A percentile compares a stretch with the other conserved stretches of the same genome.
Conservation (phyloP, 2,888 invertebrate species). For the Tenthredo scrophulariae region DNA sequence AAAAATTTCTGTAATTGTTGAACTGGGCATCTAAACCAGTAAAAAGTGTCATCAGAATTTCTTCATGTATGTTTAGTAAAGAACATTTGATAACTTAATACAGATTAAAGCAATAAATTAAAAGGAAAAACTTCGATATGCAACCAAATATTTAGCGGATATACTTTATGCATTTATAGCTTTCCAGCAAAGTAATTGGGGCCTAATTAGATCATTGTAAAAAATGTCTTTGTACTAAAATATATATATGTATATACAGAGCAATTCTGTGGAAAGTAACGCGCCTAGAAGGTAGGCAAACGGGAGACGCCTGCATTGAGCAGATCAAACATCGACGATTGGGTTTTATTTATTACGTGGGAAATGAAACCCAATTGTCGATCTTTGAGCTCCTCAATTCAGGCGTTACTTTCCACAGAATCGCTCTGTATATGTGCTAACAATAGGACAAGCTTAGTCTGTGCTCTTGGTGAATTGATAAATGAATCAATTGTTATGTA, state of each 20-base stretch:
- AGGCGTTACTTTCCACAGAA: no score
- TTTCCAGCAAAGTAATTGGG: not conserved
- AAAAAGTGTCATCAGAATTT: not conserved
- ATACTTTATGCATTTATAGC: not conserved
- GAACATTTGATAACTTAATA: not conserved
- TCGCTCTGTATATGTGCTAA: conserved; percentile 32
- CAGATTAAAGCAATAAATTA: not conserved
- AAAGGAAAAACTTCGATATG: not conserved
- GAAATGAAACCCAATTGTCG: no score
- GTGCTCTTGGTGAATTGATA: conserved; percentile 35
- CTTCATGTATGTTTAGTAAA: not conserved
- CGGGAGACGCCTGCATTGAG: no score
- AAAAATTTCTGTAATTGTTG: not conserved
- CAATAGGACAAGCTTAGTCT: conserved; percentile 40
- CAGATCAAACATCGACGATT: no score
- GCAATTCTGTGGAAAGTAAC: no score
- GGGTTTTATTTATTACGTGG: no score
- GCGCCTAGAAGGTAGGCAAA: no score
- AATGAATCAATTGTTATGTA: conserved; percentile 19
- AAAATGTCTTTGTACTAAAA: conserved; percentile 6
- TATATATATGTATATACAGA: no score
- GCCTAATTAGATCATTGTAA: not conserved
- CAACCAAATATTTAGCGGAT: not conserved
- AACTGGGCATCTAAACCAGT: not conserved
- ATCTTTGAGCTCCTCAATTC: no score